Base-by-base conservation (phyloP, 2,797 vertebrate species). In the Malacoraja senta region DNA sequence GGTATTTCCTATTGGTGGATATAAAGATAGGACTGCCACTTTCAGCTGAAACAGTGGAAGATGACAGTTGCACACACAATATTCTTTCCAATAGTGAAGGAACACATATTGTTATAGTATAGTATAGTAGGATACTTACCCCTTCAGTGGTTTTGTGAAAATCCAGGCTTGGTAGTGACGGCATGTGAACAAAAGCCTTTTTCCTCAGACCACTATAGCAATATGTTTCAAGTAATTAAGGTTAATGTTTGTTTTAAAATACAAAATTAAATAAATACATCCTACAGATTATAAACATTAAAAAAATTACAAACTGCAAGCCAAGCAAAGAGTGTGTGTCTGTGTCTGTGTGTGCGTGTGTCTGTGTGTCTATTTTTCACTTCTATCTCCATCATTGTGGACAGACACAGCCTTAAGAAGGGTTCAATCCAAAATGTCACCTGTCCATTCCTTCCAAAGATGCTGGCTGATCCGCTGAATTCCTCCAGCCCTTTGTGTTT, bases 181-280 rank as follows among this genome's bases (percentile, higher is more conserved):
- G 99, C 98, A 98, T 98, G 94, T 99, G 98, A 94, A 99, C 98
- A 95, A 99, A 98, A 19, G 98, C 97, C 95, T 98, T 99, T 96
- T 99, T 99, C 94, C 98, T 98, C 94, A 99, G 97, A 95, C 99
- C 99, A 96, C 99, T 99, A 94, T 99, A 99, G 97, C 99, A 99
- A 96, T 99, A 99, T 94, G 97, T 99, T 95, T 96, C 93, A 93
- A 94, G 81, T 44, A 94, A 96, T 99, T 98, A 99, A 99, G 98
- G 96, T 93, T 81, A 94, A 38, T n/a, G 15, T 9, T 68, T 63
- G n/a, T 80, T 65, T 78, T 61, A 21, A 78, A 12, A 78, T 29
- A 26, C 29, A 78, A 38, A 38, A 10, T 44, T 44, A 53, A 38
- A 8, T 63, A 84, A 35, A 10, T 21, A 91, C 71, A 68, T 24